Base-by-base conservation (phyloP, 2,113 vertebrate genomes). In the Lethenteron camtschaticum region DNA sequence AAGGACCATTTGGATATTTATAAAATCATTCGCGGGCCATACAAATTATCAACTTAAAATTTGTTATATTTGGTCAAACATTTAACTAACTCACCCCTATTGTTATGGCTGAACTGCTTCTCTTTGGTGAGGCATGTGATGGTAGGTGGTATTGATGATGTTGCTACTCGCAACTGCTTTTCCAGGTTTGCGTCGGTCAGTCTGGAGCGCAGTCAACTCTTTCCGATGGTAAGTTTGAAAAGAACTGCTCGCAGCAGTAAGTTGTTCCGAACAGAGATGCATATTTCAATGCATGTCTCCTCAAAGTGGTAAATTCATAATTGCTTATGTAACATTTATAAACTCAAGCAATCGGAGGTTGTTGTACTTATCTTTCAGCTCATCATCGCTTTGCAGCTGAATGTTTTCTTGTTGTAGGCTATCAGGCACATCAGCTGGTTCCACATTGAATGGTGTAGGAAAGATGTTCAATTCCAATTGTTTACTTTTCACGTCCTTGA, bases 321-420 rank as follows among this genome's bases (percentile, higher is more conserved):
- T 55, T 69, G 72, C 70, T 71, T 74, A 75, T 70, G 68, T 59
- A 74, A 14, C 24, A 57, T 69, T 73, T 74, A 41, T 72, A 72
- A 78, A 78, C 70, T 74, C 73, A 57, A 76, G 71, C 74, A 78
- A 73, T 72, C 69, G 72, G 58, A 74, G 74, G 75, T 72, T 79
- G 63, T 59, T 74, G 71, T 76, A 76, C 72, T 72, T 77, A 75
- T 76, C 73, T 69, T 72, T 72, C 73, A 78, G 69, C 71, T 78
- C 71, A 71, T 72, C 71, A 56, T 77, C 73, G 56, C 75, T 79
- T 78, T 79, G 74, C 76, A 79, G 74, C 71, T 75, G 63, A 71
- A 66, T 74, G 70, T 73, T 70, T 76, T 76, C 71, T 68, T 71
- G 76, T 75, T 77, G 74, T 68, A 78, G 71, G 73, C 72, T 77